Evolutionary conservation across 2,797 vertebrate genomes (phyloP), one percentile per base, ranked within the genome.

Genomic region (Cirrhinus mrigala): DNA sequence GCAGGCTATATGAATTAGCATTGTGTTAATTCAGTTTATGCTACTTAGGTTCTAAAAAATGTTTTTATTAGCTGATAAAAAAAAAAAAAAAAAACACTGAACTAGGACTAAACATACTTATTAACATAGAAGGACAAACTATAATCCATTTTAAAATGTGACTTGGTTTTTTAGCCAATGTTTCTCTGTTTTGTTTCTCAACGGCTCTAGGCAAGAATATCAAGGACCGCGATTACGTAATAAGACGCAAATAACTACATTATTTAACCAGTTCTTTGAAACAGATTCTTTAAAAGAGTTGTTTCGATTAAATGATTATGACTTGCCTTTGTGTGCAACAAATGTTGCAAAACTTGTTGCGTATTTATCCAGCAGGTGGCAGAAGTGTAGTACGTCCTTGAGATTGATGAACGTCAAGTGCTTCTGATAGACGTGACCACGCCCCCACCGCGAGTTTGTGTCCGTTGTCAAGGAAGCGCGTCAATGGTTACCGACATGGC

Each of bases 391-490:
- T 27, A 9, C 27, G 27, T 66, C 27, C 7, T 27, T 10, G 27
- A 40, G 44, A 37, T 18, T 50, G 33, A 70, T 10, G n/a, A 27
- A 27, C 22, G 15, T 20, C 52, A 20, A 0, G 22, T n/a, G 29
- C 33, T 44, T 71, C 8, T 58, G 52, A 82, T 8, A 15, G 29
- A 68, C 52, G 66, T 9, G 52, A 29, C 83, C 66, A 54, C 74
- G 64, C 64, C 75, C 44, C 12, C 33, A 44, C 10, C 22, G 15
- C 29, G 29, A 71, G 75, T 77, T 22, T n/a, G 54, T 78, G 33
- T 79, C 37, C 10, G 94, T 95, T 92, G 94, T 90, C 79, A 94
- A 88, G 94, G 93, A 93, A 87, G 81, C 87, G 94, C 92, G 94
- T 95, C 92, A 60, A 66, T 74, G 73, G 92, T 94, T 91, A 88